Evolutionary conservation across 2,888 invertebrate genomes (phyloP).

Genomic region (Diaphora mendica): DNA sequence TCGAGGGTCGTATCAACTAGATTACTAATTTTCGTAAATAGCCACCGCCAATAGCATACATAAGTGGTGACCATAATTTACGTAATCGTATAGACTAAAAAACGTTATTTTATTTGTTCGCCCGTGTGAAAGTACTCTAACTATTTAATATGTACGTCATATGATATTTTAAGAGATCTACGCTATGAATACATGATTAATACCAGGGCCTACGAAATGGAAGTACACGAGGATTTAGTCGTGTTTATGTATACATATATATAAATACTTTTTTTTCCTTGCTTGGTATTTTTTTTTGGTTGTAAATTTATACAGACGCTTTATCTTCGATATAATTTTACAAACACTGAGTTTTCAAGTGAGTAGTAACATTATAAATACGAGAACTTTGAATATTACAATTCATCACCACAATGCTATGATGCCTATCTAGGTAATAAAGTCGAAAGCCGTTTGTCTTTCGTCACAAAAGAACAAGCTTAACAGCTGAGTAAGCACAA

Average conservation of each 20-base stretch:
- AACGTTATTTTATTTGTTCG: background rate
- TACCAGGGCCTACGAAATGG: background rate
- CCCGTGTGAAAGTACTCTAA: background rate
- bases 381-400: background rate
- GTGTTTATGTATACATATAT: background rate
- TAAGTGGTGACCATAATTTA: background rate
- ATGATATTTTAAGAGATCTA: slow-evolving; percentile 19
- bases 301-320: background rate
- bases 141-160: slow-evolving; percentile 7
- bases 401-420: slow-evolving; percentile 18
- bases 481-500: slow-evolving; percentile 20
- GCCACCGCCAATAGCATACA: background rate
- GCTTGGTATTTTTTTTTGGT: background rate
- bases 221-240: background rate
- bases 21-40: slow-evolving; percentile 2
- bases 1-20: background rate
- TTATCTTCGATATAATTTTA: background rate
- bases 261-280: background rate
- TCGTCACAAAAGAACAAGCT: slow-evolving; percentile 29
- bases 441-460: slow-evolving; percentile 28
- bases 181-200: slow-evolving; percentile 34
- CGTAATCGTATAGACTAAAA: background rate
- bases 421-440: slow-evolving; percentile 37
- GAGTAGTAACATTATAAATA: too few species aligned
- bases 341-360: too few species aligned